Evolutionary conservation across 2,888 invertebrate genomes (phyloP), one percentile per base, ranked within the genome.

Genomic region (Plebejus melissa): DNA sequence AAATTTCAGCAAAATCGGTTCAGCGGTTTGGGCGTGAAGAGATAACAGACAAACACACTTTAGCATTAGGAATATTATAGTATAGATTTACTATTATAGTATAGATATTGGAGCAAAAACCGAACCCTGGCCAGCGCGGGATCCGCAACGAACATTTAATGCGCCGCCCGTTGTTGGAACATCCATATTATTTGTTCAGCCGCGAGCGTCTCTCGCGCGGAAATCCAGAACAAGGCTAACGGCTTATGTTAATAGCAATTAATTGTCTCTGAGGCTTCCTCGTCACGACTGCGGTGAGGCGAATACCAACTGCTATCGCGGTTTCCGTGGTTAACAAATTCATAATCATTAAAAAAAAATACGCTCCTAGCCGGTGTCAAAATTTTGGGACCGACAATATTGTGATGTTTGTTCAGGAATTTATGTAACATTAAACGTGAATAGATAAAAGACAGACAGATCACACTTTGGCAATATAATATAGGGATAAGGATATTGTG

Each of bases 171-270:
- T 60, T 28, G 60, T 60, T 28, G 60, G 65, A 65, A 65, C 32
- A 65, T 41, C 22, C n/a, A 41, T 70, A 70, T 70, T 70, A 70
- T 70, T 70, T 70, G 70, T n/a, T 46, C 50, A 71, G 71, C 13
- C 28, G 46, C 46, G 22, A n/a, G 70, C 70, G 71, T 46, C 46
- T 22, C 60, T 65, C 32, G 65, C 50, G 41, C 71, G 71, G 71
- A 71, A 46, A 46, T 46, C 46, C 71, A 65, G 41, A 46, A 71
- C 71, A 71, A 71, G 71, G 71, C 50, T 71, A 71, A 71, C 71
- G 41, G 71, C 71, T 71, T 46, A 70, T 71, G 71, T 41, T 71
- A 46, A 71, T 46, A 46, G 28, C 50, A 16, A 65, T 28, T 71
- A 71, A 71, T 71, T 50, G 71, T 71, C 22, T 46, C 28, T 46